These are phyloP conservation scores for Epistrophe eligans DNA, from an alignment of 2,888 invertebrate species.

Conservation along the genomic window DNA sequence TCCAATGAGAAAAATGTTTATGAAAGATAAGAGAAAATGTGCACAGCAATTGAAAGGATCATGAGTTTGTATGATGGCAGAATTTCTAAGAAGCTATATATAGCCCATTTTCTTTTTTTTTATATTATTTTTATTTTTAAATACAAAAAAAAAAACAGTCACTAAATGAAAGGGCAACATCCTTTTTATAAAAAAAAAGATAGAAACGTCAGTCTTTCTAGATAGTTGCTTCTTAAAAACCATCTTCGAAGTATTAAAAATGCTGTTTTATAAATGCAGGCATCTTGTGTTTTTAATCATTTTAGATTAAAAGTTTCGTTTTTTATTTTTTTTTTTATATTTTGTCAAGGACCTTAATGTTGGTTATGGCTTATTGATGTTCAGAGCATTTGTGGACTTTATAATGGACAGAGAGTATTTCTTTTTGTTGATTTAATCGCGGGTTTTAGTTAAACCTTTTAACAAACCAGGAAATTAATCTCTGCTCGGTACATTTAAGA, in stretches of 20 bases:
- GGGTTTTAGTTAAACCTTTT: too few relatives aligned
- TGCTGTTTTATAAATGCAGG: conserved; percentile 24
- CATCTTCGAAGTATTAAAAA: conserved; percentile 17
- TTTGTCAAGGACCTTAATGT: background rate
- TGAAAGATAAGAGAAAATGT: conserved; percentile 64
- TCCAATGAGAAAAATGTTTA: conserved; percentile 57
- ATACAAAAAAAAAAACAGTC: background rate
- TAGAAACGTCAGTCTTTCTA: background rate
- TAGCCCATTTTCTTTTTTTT: background rate
- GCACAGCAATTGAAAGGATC: conserved; percentile 60
- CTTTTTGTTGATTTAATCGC: too few relatives aligned
- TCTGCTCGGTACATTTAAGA: too few relatives aligned
- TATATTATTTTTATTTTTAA: conserved; percentile 11
- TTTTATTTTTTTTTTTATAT: background rate
- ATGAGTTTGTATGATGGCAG: conserved; percentile 39
- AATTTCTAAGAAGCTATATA: conserved; percentile 23
- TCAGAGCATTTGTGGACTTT: background rate
- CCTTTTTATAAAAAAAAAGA: background rate
- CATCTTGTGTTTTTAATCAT: conserved; percentile 17
- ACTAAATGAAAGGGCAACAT: conserved; percentile 17
- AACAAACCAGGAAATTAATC: too few relatives aligned
- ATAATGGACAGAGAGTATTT: background rate
- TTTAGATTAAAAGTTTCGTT: conserved; percentile 14
- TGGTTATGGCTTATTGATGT: background rate
- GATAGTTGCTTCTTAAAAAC: background rate